Base-by-base conservation (phyloP, 2,888 invertebrate genomes). In the Arctia plantaginis region DNA sequence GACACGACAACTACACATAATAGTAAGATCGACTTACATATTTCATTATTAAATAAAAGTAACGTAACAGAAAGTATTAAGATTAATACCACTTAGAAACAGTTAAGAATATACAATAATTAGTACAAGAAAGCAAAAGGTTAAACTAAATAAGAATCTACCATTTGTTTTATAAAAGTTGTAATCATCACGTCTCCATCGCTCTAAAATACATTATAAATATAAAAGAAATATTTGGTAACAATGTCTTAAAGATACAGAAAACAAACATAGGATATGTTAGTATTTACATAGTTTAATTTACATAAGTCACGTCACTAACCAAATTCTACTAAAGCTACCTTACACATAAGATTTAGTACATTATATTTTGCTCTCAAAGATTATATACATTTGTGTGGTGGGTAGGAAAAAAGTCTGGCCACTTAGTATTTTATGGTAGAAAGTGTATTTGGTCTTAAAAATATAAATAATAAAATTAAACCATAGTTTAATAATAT, bases 171-270 rank as follows among this genome's bases (percentile, higher is more conserved):
- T 44, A 62, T 66, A 23, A 3, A 75, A 70, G 65, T 33, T 72
- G 72, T 69, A 76, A 79, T 76, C 77, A 78, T 78, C 74, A 79
- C 81, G 83, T 84, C 85, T 85, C 86, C 77, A 75, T 82, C 82
- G 85, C 85, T 82, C 85, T 86, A 82, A 85, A 89, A 88, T 87
- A 80, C 83, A 80, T 80, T 90, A 92, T 92, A 93, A 95, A 94
- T 95, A 95, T 55, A 89, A 93, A 93, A 89, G 87, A 90, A 93
- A 95, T 95, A 95, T 95, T 95, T 95, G 95, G 95, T 95, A 95
- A 95, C 95, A 94, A 95, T 93, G 74, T 93, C 92, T 94, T 94
- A 88, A 87, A 88, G 85, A 85, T 84, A 84, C 74, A 85, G 82
- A 87, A 84, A 85, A 85, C 81, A 85, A 85, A 80, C 81, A 78